phyloP scores from a whole-genome alignment of 2,888 invertebrate genomes.

The Palloptera scutellata region DNA sequence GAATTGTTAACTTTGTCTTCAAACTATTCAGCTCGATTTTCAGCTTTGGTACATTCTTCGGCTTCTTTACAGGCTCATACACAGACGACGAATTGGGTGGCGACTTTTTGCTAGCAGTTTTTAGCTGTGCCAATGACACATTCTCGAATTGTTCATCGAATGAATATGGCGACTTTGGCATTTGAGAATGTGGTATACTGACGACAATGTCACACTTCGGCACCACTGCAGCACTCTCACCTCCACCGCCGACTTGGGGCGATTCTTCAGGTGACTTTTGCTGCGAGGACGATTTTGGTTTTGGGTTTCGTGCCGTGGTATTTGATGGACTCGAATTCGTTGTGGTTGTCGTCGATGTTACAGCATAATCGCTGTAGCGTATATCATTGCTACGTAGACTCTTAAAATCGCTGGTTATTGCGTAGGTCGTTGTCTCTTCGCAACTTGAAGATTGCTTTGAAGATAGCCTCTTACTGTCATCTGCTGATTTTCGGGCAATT shows the following conservation, averaged over 20 bases:
- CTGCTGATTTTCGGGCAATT: constrained; percentile 45
- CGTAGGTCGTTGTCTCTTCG: constrained; percentile 40
- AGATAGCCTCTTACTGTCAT: constrained; percentile 43
- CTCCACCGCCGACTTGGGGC: constrained; percentile 7
- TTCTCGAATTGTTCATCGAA: constrained; percentile 57
- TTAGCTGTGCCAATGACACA: constrained; percentile 52
- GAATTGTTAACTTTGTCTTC: constrained; percentile 53
- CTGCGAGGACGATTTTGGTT: constrained; percentile 33
- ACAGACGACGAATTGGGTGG: constrained; percentile 30
- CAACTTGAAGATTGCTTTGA: constrained; percentile 40
- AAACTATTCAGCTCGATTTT: constrained; percentile 60
- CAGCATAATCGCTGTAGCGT: constrained; percentile 57
- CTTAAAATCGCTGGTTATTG: constrained; percentile 58
- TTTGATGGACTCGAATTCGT: constrained; percentile 30
- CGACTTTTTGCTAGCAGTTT: constrained; percentile 59
- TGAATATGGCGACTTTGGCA: constrained; percentile 48
- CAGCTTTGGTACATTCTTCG: constrained; percentile 56
- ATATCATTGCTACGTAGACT: constrained; percentile 63
- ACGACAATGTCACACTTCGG: constrained; percentile 58
- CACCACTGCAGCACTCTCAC: constrained; percentile 32
- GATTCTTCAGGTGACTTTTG: neutral
- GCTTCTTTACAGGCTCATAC: constrained; percentile 8
- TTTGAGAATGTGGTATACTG: constrained; percentile 60
- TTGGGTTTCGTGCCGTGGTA: constrained; percentile 27
- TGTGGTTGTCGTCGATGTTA: constrained; percentile 41